A percentile compares a stretch with the other conserved stretches of the same genome.
These are phyloP conservation scores for Drosophila gaucha DNA, from an alignment of 2,888 invertebrate species.

Conservation along the genomic window DNA sequence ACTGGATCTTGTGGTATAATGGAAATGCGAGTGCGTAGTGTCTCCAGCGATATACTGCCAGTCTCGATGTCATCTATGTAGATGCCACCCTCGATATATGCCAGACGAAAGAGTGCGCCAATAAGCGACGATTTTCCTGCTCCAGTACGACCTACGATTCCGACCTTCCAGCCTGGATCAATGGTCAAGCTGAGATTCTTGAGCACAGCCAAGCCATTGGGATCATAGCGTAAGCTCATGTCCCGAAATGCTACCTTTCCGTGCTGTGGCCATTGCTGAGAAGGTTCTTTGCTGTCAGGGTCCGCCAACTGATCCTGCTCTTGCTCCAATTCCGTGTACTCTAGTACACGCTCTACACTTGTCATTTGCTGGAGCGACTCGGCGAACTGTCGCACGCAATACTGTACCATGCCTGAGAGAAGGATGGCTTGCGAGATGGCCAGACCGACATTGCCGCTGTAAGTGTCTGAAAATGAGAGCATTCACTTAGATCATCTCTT, in stretches of 20 bases:
- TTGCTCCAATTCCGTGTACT: constrained; percentile 89
- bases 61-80: constrained; percentile 89
- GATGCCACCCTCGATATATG: constrained; percentile 89
- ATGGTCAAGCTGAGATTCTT: constrained; percentile 89
- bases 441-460: constrained; percentile 89
- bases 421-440: constrained; percentile 89
- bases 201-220: constrained; percentile 88
- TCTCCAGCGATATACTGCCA: constrained; percentile 85
- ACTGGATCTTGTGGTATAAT: constrained; percentile 87
- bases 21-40: constrained; percentile 85
- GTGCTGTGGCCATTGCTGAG: constrained; percentile 88
- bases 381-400: constrained; percentile 88
- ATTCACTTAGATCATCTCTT: not conserved
- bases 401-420: constrained; percentile 90
- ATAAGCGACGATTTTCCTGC: constrained; percentile 93
- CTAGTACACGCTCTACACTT: constrained; percentile 89
- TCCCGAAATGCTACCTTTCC: constrained; percentile 87
- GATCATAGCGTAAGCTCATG: constrained; percentile 87
- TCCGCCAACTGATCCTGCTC: constrained; percentile 85
- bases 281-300: constrained; percentile 84
- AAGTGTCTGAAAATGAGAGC: constrained; percentile 76
- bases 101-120: constrained; percentile 91
- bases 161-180: constrained; percentile 89
- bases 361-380: constrained; percentile 90
- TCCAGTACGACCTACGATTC: constrained; percentile 93